Percentiles rank a stretch among this genome's conserved stretches.
Evolutionary conservation across 2,797 vertebrate species (phyloP).

Genomic region (Fistularia commersonii): DNA sequence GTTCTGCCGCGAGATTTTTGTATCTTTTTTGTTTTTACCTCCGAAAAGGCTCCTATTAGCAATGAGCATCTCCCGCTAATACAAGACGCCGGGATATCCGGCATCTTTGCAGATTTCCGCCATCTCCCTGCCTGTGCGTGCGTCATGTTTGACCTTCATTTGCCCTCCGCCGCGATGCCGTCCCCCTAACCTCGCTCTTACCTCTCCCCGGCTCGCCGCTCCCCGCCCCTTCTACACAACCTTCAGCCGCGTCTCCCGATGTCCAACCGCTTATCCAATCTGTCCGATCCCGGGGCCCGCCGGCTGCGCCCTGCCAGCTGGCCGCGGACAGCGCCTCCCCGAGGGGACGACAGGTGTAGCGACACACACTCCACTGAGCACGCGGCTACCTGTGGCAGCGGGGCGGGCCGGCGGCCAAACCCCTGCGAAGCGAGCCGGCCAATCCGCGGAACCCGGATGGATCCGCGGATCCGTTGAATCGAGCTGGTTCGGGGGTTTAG

Average conservation of each 20-base stretch:
- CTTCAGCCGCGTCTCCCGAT: conserved; percentile 58
- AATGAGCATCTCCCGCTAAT: too few species aligned
- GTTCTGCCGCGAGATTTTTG: too few species aligned
- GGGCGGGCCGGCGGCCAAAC: conserved; percentile 30
- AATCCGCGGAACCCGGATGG: too few species aligned
- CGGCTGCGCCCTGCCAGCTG: conserved; percentile 65
- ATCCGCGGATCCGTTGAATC: too few species aligned
- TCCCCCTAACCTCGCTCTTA: neutral
- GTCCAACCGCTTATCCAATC: conserved; percentile 69
- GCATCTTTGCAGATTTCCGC: too few species aligned
- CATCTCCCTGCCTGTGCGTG: too few species aligned
- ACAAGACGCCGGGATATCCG: too few species aligned
- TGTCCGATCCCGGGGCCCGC: conserved; percentile 62
- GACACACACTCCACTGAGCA: conserved; percentile 67
- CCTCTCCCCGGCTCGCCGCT: conserved; percentile 48
- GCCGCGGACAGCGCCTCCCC: conserved; percentile 61
- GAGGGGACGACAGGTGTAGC: conserved; percentile 72
- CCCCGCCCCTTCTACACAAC: conserved; percentile 56
- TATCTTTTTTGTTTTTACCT: too few species aligned
- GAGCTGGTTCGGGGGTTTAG: too few species aligned
- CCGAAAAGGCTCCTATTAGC: too few species aligned
- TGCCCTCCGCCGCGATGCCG: conserved; percentile 15
- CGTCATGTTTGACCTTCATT: conserved; percentile 15
- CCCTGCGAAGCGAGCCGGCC: neutral
- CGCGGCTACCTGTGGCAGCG: conserved; percentile 68